Evolutionary conservation across 2,797 vertebrate species (phyloP), one percentile per base, ranked within the genome.

Genomic region (Helarctos malayanus): DNA sequence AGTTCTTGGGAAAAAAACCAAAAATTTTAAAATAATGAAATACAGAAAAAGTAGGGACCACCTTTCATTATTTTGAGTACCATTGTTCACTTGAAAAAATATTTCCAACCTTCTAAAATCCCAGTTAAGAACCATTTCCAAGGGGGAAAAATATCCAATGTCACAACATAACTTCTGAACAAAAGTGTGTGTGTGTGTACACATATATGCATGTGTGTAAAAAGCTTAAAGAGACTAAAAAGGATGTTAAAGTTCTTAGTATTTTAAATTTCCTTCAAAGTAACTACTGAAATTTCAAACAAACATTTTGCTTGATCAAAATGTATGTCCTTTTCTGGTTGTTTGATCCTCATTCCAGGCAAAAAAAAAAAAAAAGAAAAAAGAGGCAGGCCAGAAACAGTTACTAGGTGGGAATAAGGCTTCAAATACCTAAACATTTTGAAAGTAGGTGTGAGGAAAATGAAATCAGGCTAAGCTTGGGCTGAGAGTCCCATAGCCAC

Each of bases 301-400:
- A 98, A 97, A 94, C 84, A 94, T 90, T 95, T 82, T 96, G 76
- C 76, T 96, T 94, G 85, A 96, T 91, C 57, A 97, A 97, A 97
- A 97, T 63, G 12, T 69, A 38, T 92, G 81, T 95, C 83, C 54
- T 97, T 59, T 94, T 95, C 56, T 92, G 87, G 65, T 91, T 84
- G n/a, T 86, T 83, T 96, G 91, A 98, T 94, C 90, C 61, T 93
- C 73, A 95, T 91, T 96, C n/a, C 57, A 94, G 47, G 63, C 5
- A 61, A 94, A 89, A 9, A 56, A 69, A 83, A 38, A 15, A 14
- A 45, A 63, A 29, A 47, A 29, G n/a, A 9, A 75, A 27, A 32
- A 5, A 14, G 18, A 18, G 11, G 5, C 32, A 78, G 91, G 73
- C 52, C 78, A 95, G 32, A 95, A 95, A 96, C 19, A 90, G 90